phyloP scores from a whole-genome alignment of 2,888 invertebrate species.

The Chloroclysta siterata region DNA sequence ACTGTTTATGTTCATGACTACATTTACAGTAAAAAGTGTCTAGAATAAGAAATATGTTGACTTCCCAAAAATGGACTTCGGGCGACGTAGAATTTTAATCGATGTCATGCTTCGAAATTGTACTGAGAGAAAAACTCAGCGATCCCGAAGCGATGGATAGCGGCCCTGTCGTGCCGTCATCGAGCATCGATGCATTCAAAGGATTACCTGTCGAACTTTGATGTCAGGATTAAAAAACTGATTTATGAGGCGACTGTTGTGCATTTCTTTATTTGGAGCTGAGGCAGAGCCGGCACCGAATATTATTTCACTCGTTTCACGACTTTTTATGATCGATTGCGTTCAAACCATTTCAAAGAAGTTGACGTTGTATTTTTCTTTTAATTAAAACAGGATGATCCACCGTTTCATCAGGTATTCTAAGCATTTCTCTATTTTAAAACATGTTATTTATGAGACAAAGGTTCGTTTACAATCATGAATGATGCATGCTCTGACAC shows the following conservation, averaged over 20 bases:
- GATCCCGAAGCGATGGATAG: conserved; percentile 47
- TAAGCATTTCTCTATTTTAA: conserved; percentile 24
- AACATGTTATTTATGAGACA: conserved; percentile 38
- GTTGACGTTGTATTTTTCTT: conserved; percentile 5
- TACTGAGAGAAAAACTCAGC: conserved; percentile 48
- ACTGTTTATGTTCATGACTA: conserved; percentile 47
- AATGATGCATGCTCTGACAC: conserved; percentile 57
- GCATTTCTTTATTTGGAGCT: conserved; percentile 55
- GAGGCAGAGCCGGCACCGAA: conserved; percentile 33
- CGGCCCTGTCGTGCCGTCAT: conserved; percentile 42
- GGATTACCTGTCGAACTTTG: conserved; percentile 68
- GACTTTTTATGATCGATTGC: conserved; percentile 57
- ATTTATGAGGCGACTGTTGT: conserved; percentile 60
- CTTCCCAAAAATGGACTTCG: conserved; percentile 60
- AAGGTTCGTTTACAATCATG: conserved; percentile 42
- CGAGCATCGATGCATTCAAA: conserved; percentile 53
- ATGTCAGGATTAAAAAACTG: conserved; percentile 62
- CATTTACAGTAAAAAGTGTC: conserved; percentile 51
- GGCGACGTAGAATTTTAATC: conserved; percentile 68
- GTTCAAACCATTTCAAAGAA: conserved; percentile 40
- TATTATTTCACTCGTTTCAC: conserved; percentile 43
- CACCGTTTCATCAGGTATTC: conserved; percentile 23
- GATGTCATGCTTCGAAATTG: conserved; percentile 60
- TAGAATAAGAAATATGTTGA: conserved; percentile 57
- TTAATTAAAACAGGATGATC: conserved; percentile 16